Percentiles rank a stretch among this genome's conserved stretches.
phyloP scores from a whole-genome alignment of 2,888 invertebrate genomes.

The Carabus problematicus region DNA sequence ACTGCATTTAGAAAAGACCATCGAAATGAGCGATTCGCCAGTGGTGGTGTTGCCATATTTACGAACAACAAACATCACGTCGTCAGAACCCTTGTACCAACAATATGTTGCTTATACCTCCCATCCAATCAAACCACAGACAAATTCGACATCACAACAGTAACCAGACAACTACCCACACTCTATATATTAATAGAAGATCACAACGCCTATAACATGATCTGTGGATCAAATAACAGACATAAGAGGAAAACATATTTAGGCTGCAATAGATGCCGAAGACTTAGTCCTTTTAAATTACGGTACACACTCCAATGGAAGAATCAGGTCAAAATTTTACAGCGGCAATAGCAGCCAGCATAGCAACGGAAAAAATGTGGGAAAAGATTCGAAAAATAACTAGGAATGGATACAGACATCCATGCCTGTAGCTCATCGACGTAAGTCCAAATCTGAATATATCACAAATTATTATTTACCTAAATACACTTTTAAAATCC shows the following conservation, averaged over 20 bases:
- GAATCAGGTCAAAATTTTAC: conserved; percentile 8
- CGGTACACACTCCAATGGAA: conserved; percentile 8
- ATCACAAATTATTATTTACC: no score
- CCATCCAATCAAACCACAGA: conserved; percentile 6
- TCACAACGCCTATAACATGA: conserved; percentile 16
- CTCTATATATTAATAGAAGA: conserved; percentile 12
- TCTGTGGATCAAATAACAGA: conserved; percentile 21
- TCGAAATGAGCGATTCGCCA: conserved; percentile 18
- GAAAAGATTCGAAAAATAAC: no score
- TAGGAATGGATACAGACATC: no score
- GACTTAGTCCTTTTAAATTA: conserved; percentile 12
- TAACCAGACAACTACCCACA: background rate
- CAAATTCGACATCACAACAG: background rate
- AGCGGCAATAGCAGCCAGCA: no score
- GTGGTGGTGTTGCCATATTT: conserved; percentile 44
- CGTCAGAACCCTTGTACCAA: conserved; percentile 12
- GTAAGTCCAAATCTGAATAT: no score
- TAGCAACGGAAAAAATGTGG: no score
- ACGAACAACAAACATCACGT: conserved; percentile 23
- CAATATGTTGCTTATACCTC: conserved; percentile 42
- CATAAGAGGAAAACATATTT: conserved; percentile 6
- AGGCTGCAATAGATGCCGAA: conserved; percentile 2
- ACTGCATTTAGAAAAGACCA: conserved; percentile 27
- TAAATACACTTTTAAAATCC: no score
- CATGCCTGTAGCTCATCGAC: no score